A percentile compares a stretch with the other conserved stretches of the same genome.
Evolutionary conservation across 1,140 invertebrate species (phyloP).

Genomic region (Diorhabda carinulata): DNA sequence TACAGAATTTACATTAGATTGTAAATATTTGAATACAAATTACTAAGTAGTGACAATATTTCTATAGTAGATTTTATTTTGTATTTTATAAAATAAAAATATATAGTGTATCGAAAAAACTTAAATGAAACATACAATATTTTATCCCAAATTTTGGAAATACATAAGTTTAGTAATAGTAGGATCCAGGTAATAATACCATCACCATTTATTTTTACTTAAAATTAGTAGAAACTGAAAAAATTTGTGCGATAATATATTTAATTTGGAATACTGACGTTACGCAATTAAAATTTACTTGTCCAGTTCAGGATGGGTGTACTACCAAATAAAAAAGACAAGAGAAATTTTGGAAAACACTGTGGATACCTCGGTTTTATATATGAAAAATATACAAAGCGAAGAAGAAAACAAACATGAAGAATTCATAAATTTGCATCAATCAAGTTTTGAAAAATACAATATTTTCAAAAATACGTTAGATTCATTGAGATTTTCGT

Average conservation of each 20-base stretch:
- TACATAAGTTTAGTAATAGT: constrained; percentile 33
- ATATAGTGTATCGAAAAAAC: background rate
- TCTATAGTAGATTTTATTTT: no score
- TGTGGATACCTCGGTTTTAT: constrained; percentile 39
- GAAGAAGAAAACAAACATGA: constrained; percentile 21
- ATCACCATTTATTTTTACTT: background rate
- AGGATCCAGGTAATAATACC: constrained; percentile 30
- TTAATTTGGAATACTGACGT: no score
- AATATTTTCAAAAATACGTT: constrained; percentile 30
- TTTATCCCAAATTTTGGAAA: constrained; percentile 12
- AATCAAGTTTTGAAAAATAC: constrained; percentile 23
- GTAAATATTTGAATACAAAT: no score
- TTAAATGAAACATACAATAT: background rate
- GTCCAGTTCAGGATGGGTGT: constrained; percentile 38
- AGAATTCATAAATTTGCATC: constrained; percentile 28
- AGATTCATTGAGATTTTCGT: constrained; percentile 51
- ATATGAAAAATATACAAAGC: constrained; percentile 26
- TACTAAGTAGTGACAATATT: no score
- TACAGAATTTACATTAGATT: no score
- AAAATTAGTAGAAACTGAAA: no score
- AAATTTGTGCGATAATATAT: no score
- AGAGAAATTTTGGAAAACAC: constrained; percentile 38
- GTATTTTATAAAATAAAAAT: no score
- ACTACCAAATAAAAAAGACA: constrained; percentile 40
- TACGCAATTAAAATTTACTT: no score